Conservation (phyloP, 2,888 invertebrate species). For the Eupithecia dodoneata region DNA sequence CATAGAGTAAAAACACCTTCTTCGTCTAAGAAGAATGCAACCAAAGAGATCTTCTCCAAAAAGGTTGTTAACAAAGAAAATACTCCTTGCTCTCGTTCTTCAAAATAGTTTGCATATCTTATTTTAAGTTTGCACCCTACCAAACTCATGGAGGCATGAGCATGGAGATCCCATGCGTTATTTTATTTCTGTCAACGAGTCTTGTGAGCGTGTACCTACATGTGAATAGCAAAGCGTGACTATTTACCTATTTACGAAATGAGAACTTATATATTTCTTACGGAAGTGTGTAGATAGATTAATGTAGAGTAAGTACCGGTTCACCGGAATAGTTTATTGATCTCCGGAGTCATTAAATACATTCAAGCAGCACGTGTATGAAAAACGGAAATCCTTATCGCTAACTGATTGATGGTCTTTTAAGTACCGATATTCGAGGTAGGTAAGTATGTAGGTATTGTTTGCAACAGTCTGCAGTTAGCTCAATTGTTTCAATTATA, state of each 20-base stretch:
- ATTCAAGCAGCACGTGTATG: conserved; percentile 10
- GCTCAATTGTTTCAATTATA: too few species aligned
- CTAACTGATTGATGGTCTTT: background rate
- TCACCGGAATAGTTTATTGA: conserved; percentile 4
- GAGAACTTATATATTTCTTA: background rate
- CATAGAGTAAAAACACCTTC: too few species aligned
- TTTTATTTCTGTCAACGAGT: background rate
- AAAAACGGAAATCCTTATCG: conserved; percentile 31
- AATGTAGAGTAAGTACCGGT: background rate
- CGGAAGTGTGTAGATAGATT: conserved; percentile 14
- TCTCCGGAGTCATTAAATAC: conserved; percentile 4
- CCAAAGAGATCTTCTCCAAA: background rate
- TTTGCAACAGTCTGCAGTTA: too few species aligned
- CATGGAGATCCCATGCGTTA: background rate
- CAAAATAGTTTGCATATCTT: background rate
- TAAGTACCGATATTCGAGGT: background rate
- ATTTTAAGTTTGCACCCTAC: background rate
- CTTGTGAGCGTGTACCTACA: background rate
- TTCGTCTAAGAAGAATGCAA: background rate
- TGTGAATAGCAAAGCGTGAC: background rate
- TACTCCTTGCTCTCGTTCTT: background rate
- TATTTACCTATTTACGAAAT: background rate
- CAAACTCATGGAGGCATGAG: background rate
- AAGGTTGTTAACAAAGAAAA: background rate
- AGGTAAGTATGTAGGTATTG: background rate